Evolutionary conservation across 2,888 invertebrate genomes (phyloP).

Genomic region (Philonicus albiceps): DNA sequence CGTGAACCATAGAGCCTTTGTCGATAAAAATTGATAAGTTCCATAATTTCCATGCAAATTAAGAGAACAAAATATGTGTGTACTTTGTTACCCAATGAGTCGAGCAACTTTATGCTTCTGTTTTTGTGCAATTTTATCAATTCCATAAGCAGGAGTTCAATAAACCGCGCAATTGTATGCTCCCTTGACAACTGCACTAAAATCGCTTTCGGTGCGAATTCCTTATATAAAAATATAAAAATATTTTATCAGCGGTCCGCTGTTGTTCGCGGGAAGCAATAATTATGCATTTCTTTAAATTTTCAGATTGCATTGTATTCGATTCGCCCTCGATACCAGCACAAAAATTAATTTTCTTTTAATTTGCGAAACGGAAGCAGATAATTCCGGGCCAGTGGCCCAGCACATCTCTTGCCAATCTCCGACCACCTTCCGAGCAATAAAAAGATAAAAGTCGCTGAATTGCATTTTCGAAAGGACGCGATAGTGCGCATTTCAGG

Average conservation of each 20-base stretch:
- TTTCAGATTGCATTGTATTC: neutral
- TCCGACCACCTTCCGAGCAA: neutral
- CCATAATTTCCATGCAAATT: neutral
- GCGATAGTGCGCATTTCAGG: neutral
- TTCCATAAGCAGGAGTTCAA: neutral
- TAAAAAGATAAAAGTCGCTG: neutral
- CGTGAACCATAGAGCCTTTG: neutral
- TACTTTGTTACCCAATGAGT: neutral
- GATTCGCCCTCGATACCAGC: neutral
- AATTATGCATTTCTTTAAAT: neutral
- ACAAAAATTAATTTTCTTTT: neutral
- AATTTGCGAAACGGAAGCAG: neutral
- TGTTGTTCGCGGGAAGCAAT: neutral
- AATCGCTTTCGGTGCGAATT: neutral
- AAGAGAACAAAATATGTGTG: neutral
- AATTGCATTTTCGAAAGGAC: neutral
- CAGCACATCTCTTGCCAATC: neutral
- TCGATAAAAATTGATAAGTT: neutral
- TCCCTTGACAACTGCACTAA: neutral
- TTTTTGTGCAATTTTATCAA: slow-evolving; percentile 5
- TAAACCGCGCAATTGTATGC: neutral
- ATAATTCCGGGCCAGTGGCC: neutral
- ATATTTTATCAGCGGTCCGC: neutral
- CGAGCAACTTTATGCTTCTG: neutral
- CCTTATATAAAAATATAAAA: neutral